A percentile compares a stretch with the other conserved stretches of the same genome.
Conservation (phyloP, 92 coral and sea anemone species). For the Porites lobata region DNA sequence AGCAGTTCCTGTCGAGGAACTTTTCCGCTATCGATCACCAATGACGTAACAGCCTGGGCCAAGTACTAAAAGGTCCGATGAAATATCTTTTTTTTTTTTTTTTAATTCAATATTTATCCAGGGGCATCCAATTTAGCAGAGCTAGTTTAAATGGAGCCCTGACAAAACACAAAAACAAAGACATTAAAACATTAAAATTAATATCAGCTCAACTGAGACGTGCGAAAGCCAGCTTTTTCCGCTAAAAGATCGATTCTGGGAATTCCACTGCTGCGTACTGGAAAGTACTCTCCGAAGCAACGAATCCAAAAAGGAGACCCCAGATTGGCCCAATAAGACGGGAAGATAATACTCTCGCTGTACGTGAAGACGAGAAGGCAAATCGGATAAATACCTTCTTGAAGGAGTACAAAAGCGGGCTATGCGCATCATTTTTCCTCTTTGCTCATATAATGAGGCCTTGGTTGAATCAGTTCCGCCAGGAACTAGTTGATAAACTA, state of each 20-base stretch:
- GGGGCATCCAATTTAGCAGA: too few species aligned
- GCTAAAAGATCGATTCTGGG: background rate
- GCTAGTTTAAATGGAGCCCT: too few species aligned
- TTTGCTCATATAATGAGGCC: too few species aligned
- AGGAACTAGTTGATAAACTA: too few species aligned
- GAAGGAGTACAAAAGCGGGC: too few species aligned
- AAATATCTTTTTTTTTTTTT: background rate
- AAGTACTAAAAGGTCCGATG: conserved; percentile 1
- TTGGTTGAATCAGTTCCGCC: too few species aligned
- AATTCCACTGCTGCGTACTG: conserved; percentile 17
- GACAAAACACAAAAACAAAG: too few species aligned
- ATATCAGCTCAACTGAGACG: background rate
- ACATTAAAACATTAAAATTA: too few species aligned
- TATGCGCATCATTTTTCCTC: too few species aligned
- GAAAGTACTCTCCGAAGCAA: background rate
- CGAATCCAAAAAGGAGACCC: background rate
- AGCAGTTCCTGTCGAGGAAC: too few species aligned
- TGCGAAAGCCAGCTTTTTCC: background rate
- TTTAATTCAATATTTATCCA: too few species aligned
- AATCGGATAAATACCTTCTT: conserved; percentile 15
- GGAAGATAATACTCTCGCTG: background rate
- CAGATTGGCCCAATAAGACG: background rate
- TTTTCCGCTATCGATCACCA: too few species aligned
- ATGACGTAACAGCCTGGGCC: background rate
- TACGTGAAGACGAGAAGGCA: conserved; percentile 5